Conservation (phyloP, 2,888 invertebrate species). For the Cosmia pyralina region DNA sequence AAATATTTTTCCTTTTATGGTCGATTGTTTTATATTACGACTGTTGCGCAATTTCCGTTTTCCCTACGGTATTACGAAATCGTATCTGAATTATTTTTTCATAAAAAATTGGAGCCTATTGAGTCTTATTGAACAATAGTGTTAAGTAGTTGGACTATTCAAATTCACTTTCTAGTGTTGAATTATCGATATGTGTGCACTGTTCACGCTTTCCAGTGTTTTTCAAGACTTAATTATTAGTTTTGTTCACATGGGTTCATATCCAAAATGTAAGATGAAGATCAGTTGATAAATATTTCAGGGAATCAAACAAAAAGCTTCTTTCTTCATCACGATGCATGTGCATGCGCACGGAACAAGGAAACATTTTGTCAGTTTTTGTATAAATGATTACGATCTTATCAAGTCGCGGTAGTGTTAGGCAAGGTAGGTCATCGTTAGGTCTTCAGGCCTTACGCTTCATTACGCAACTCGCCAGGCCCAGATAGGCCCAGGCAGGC, state of each 20-base stretch:
- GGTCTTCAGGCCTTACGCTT: conserved; percentile 48
- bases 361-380: conserved; percentile 33
- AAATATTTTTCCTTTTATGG: conserved; percentile 53
- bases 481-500: conserved; percentile 23
- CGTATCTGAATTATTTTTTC: conserved; percentile 3
- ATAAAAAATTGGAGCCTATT: background rate
- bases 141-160: conserved; percentile 28
- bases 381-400: conserved; percentile 11
- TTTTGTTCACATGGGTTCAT: conserved; percentile 10
- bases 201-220: conserved; percentile 57
- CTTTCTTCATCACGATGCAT: conserved; percentile 6
- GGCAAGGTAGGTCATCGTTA: conserved; percentile 48
- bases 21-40: conserved; percentile 47
- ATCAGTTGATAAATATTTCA: background rate
- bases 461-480: conserved; percentile 59
- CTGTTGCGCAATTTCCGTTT: conserved; percentile 46
- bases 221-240: conserved; percentile 35
- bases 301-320: background rate
- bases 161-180: conserved; percentile 66
- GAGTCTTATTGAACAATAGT: conserved; percentile 17
- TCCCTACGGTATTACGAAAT: conserved; percentile 28
- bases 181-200: conserved; percentile 56
- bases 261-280: background rate
- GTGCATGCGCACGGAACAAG: conserved; percentile 5
- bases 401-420: conserved; percentile 32